Evolutionary conservation across 2,888 invertebrate genomes (phyloP).

Genomic region (Drosophila gaucha): DNA sequence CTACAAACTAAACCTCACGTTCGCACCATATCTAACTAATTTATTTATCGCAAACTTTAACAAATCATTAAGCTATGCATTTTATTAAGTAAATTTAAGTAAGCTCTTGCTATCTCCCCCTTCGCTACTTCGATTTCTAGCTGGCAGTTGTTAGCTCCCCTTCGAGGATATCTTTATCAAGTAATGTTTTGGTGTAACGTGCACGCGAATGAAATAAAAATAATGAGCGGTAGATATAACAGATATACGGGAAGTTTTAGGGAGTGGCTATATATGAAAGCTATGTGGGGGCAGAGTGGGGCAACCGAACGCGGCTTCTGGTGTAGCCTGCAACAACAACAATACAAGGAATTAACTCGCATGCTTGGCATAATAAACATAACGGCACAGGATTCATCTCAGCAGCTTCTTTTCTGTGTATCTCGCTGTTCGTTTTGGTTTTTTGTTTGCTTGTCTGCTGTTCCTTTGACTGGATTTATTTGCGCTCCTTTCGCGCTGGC

Average conservation of each 20-base stretch:
- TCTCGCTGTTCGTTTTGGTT: slow-evolving; percentile 3
- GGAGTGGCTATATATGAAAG: background rate
- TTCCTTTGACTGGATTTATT: slow-evolving; percentile 46
- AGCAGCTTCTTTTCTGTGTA: slow-evolving; percentile 19
- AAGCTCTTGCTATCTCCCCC: background rate
- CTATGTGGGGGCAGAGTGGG: background rate
- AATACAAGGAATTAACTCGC: slow-evolving; percentile 70
- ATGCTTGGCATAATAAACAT: slow-evolving; percentile 77
- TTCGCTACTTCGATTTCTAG: background rate
- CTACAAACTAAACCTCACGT: slow-evolving; percentile 9
- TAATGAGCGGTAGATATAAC: slow-evolving; percentile 51
- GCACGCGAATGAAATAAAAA: slow-evolving; percentile 73
- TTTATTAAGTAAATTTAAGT: slow-evolving; percentile 36
- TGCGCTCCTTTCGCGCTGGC: slow-evolving; percentile 20
- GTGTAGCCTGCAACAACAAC: slow-evolving; percentile 39
- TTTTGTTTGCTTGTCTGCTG: slow-evolving; percentile 19
- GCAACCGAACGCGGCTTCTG: slow-evolving; percentile 25
- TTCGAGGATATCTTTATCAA: slow-evolving; percentile 49
- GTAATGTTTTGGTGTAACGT: slow-evolving; percentile 49
- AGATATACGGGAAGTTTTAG: background rate
- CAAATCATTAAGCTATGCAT: slow-evolving; percentile 28
- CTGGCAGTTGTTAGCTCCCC: slow-evolving; percentile 5
- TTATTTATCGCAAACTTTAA: slow-evolving; percentile 20
- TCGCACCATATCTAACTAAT: slow-evolving; percentile 3
- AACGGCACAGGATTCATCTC: slow-evolving; percentile 37